These are phyloP conservation scores for Pseudochaenichthys georgianus DNA, from an alignment of 2,797 vertebrate genomes.

Conservation along the genomic window DNA sequence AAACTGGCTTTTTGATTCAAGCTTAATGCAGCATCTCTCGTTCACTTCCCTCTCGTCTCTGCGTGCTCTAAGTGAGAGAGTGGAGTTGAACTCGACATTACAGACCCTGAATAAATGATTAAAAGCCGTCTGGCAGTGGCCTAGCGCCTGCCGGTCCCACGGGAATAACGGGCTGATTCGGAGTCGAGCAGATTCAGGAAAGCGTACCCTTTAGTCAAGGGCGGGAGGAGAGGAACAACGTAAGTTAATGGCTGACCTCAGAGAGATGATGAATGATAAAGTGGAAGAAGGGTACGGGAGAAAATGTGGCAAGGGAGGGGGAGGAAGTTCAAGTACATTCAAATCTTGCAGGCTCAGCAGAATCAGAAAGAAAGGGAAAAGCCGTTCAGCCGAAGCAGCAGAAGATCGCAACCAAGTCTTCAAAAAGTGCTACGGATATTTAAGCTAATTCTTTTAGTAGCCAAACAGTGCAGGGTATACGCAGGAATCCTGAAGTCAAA, in stretches of 20 bases:
- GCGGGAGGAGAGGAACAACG: slow-evolving; percentile 50
- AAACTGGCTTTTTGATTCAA: slow-evolving; percentile 57
- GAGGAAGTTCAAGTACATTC: slow-evolving; percentile 9
- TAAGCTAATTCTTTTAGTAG: too few species aligned
- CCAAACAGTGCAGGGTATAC: too few species aligned
- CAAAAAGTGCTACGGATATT: too few species aligned
- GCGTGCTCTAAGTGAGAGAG: slow-evolving; percentile 39
- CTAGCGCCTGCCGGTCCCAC: slow-evolving; percentile 38
- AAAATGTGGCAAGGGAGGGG: slow-evolving; percentile 10
- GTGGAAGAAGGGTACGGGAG: slow-evolving; percentile 16
- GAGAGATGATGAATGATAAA: slow-evolving; percentile 57
- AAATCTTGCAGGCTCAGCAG: slow-evolving; percentile 19
- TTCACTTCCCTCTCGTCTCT: slow-evolving; percentile 48
- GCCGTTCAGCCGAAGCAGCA: neutral
- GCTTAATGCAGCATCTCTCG: slow-evolving; percentile 42
- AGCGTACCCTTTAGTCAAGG: slow-evolving; percentile 61
- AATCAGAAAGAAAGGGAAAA: neutral
- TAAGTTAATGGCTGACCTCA: slow-evolving; percentile 60
- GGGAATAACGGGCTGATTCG: slow-evolving; percentile 43
- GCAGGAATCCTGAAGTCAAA: too few species aligned
- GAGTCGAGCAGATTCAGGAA: slow-evolving; percentile 53
- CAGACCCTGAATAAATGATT: slow-evolving; percentile 79
- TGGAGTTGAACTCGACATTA: slow-evolving; percentile 57
- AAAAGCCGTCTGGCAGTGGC: slow-evolving; percentile 72
- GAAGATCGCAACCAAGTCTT: neutral